Percentiles rank a stretch among this genome's conserved stretches.
These are phyloP conservation scores for Conopomorpha cramerella DNA, from an alignment of 1,140 invertebrate species.

Conservation along the genomic window DNA sequence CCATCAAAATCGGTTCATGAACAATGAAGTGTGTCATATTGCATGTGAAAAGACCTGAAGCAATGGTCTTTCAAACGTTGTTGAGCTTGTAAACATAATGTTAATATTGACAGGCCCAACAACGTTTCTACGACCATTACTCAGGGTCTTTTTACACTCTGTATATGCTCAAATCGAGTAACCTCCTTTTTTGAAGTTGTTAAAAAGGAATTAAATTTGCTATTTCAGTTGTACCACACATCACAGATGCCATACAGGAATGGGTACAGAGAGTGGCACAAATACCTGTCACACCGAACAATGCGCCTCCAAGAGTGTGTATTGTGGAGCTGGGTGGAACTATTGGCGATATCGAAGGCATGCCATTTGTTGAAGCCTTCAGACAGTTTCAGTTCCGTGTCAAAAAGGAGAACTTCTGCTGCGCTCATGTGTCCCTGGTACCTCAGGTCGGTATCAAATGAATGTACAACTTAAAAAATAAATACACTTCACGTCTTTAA, in stretches of 20 bases:
- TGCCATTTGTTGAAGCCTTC: slow-evolving; percentile 99
- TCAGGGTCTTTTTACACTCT: no score
- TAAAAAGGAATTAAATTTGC: no score
- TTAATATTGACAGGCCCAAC: no score
- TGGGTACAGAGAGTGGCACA: slow-evolving; percentile 94
- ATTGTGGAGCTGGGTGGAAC: slow-evolving; percentile 96
- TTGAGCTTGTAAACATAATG: no score
- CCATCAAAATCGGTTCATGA: no score
- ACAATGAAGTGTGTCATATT: no score
- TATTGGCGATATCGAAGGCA: slow-evolving; percentile 99
- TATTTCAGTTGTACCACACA: slow-evolving; percentile 99
- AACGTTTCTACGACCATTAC: no score
- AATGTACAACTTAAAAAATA: slow-evolving; percentile 3
- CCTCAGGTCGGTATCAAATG: slow-evolving; percentile 70
- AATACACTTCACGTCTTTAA: neutral
- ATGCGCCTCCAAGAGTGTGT: slow-evolving; percentile 81
- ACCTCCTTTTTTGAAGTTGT: no score
- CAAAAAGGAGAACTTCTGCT: slow-evolving; percentile 91
- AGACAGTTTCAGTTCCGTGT: slow-evolving; percentile 95
- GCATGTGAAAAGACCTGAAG: no score
- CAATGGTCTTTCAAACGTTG: no score
- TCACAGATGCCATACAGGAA: slow-evolving; percentile 97
- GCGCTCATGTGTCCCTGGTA: slow-evolving; percentile 94
- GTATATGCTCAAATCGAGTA: no score
- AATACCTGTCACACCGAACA: slow-evolving; percentile 80